These are phyloP conservation scores for Bemisia tabaci DNA, from an alignment of 1,140 invertebrate species.

Conservation along the genomic window DNA sequence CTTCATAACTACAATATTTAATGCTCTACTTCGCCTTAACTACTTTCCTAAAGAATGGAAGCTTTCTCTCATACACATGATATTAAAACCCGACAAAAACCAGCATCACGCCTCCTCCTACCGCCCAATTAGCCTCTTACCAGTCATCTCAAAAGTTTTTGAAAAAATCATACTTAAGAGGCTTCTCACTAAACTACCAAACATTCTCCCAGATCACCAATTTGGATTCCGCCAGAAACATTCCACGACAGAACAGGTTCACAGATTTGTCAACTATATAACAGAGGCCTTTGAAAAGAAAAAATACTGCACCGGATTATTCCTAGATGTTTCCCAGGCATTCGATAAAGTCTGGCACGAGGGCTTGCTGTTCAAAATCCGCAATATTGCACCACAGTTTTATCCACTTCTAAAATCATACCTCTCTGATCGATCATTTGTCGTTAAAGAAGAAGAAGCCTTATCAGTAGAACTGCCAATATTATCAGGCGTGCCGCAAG, in stretches of 20 bases:
- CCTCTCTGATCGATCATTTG: conserved; percentile 7
- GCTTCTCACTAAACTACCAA: conserved; percentile 15
- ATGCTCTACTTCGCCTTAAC: conserved; percentile 5
- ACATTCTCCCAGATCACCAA: conserved; percentile 25
- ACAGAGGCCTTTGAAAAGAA: conserved; percentile 13
- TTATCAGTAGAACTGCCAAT: background rate
- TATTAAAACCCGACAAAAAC: conserved; percentile 24
- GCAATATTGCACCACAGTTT: background rate
- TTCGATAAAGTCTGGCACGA: conserved; percentile 28
- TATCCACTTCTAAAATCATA: conserved; percentile 7
- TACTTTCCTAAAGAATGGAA: conserved; percentile 24
- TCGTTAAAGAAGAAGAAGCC: background rate
- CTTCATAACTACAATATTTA: conserved; percentile 9
- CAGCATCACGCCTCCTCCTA: conserved; percentile 22
- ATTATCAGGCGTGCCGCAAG: conserved; percentile 4
- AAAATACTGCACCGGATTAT: conserved; percentile 16
- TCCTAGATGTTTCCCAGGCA: conserved; percentile 21
- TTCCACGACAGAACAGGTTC: conserved; percentile 25
- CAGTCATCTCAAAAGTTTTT: conserved; percentile 25
- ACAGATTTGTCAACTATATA: conserved; percentile 16
- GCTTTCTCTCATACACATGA: conserved; percentile 26
- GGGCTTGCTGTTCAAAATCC: conserved; percentile 14
- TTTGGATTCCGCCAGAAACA: conserved; percentile 26
- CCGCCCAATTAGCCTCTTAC: conserved; percentile 26
- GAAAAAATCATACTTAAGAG: conserved; percentile 25